phyloP scores from a whole-genome alignment of 2,888 invertebrate genomes.

The Melanotus villosus region DNA sequence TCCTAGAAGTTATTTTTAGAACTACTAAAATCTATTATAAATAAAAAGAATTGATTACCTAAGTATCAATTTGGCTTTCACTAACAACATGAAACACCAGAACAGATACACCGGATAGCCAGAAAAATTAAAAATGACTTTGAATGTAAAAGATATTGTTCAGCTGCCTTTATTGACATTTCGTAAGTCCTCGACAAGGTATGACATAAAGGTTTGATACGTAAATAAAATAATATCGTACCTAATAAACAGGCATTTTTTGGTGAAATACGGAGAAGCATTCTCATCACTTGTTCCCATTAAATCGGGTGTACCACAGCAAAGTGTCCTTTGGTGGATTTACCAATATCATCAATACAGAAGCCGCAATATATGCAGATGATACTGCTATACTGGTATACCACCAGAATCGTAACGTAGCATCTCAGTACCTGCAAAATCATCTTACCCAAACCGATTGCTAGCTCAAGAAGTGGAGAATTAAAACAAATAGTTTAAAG shows the following conservation, averaged over 20 bases:
- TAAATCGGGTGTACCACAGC: neutral
- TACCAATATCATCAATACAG: neutral
- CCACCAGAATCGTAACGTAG: neutral
- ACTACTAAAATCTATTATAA: too few species aligned
- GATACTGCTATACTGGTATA: conserved; percentile 6
- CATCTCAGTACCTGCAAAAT: neutral
- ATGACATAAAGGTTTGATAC: too few species aligned
- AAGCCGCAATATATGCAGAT: neutral
- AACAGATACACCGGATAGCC: too few species aligned
- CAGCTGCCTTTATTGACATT: too few species aligned
- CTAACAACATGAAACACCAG: too few species aligned
- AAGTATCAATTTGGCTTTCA: too few species aligned
- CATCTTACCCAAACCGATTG: neutral
- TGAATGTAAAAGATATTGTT: too few species aligned
- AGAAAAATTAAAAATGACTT: too few species aligned
- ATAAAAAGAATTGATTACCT: too few species aligned
- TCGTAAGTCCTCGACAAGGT: too few species aligned
- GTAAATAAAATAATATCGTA: too few species aligned
- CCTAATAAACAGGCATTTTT: neutral
- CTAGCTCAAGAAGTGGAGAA: neutral
- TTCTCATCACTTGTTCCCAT: neutral
- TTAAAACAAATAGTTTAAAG: neutral
- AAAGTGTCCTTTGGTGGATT: neutral
- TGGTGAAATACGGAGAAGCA: neutral
- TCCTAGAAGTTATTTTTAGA: too few species aligned